Conservation (phyloP, 2,113 vertebrate species). For the Rhinolophus ferrumequinum region DNA sequence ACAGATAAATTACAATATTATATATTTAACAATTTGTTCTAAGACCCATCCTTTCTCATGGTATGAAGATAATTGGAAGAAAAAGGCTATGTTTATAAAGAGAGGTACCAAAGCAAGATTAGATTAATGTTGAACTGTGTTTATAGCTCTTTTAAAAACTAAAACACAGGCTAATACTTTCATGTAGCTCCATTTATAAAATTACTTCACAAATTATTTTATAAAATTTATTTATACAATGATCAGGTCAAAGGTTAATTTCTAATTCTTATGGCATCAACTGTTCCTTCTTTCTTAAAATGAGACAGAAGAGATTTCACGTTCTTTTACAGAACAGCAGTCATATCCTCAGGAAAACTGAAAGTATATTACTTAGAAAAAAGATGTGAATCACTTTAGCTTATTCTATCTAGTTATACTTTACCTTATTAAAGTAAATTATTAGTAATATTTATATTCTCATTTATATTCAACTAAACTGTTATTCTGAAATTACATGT, state of each 20-base stretch:
- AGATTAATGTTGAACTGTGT: neutral
- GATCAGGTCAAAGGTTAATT: neutral
- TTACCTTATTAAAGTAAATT: neutral
- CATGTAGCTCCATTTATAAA: neutral
- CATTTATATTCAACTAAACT: neutral
- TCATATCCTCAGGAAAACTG: neutral
- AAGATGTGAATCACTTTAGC: neutral
- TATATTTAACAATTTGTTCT: neutral
- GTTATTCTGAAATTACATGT: neutral
- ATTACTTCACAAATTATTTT: neutral
- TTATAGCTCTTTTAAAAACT: neutral
- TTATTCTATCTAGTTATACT: neutral
- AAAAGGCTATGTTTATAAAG: neutral
- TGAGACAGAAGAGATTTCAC: neutral
- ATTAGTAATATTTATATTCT: neutral
- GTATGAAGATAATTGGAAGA: neutral
- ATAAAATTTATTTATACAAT: neutral
- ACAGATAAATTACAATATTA: neutral
- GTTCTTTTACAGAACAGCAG: neutral
- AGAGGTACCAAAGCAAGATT: neutral
- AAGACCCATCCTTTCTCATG: rapidly evolving
- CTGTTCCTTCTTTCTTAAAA: neutral
- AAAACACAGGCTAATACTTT: neutral
- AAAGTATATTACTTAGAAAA: neutral
- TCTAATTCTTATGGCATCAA: neutral